Percentiles rank a stretch among this genome's conserved stretches.
These are phyloP conservation scores for Chroicocephalus ridibundus DNA, from an alignment of 2,113 vertebrate genomes.

Conservation along the genomic window DNA sequence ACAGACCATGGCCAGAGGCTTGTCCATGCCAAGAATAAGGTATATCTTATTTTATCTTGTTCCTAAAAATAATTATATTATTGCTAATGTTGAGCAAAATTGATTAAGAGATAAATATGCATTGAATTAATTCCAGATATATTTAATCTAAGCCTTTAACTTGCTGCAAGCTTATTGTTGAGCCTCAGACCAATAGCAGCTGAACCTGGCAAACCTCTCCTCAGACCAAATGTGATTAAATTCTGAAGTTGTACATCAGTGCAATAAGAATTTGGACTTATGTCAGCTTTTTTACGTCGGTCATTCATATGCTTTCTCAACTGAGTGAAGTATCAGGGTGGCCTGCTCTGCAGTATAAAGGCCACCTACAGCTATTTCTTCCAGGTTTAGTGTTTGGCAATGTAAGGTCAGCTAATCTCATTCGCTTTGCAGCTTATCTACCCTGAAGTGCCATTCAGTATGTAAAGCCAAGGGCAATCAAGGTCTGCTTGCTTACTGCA, in stretches of 20 bases:
- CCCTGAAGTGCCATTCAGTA: neutral
- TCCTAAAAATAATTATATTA: neutral
- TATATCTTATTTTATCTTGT: neutral
- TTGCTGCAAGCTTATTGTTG: neutral
- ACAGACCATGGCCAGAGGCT: neutral
- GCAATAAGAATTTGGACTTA: neutral
- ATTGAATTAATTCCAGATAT: neutral
- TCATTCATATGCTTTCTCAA: neutral
- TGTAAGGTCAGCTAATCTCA: neutral
- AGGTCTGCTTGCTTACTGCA: neutral
- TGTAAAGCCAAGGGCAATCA: conserved; percentile 22
- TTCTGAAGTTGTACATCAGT: neutral
- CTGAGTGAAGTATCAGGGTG: neutral
- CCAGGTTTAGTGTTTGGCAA: neutral
- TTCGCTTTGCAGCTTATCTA: conserved; percentile 8
- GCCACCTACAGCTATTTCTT: neutral
- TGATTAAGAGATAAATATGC: neutral
- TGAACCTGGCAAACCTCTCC: neutral
- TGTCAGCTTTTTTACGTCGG: neutral
- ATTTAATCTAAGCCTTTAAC: neutral
- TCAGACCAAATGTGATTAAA: neutral
- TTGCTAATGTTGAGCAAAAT: neutral
- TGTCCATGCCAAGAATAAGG: neutral
- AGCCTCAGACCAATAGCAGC: neutral
- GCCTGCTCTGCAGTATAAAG: neutral